Percentiles rank a stretch among this genome's conserved stretches.
phyloP scores from a whole-genome alignment of 2,113 vertebrate genomes.

The Hemicordylus capensis region DNA sequence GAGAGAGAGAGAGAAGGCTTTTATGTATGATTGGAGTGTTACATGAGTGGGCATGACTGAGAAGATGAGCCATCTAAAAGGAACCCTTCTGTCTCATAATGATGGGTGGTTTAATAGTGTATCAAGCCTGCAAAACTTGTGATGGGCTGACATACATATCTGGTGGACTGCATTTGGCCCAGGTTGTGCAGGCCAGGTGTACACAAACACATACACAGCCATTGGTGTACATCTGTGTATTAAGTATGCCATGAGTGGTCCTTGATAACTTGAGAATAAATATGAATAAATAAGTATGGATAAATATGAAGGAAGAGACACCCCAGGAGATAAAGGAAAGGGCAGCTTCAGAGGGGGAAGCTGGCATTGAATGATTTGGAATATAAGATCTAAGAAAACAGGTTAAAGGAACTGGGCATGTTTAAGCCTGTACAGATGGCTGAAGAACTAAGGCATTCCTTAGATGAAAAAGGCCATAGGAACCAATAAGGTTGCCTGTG shows the following conservation, averaged over 20 bases:
- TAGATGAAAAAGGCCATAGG: not conserved
- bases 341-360: not conserved
- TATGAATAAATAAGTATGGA: not conserved
- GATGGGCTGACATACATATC: not conserved
- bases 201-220: not conserved
- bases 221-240: not conserved
- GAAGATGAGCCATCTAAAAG: not conserved
- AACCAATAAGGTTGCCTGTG: not conserved
- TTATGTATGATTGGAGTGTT: not conserved
- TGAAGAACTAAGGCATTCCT: not conserved
- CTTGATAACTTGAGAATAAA: not conserved
- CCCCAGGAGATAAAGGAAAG: not conserved
- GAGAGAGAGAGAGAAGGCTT: not conserved
- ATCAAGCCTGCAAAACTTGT: not conserved
- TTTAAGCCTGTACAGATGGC: not conserved
- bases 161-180: not conserved
- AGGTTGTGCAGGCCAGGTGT: no score
- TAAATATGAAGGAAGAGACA: not conserved
- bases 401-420: constrained; percentile 1
- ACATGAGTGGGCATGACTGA: not conserved
- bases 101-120: no score
- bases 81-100: not conserved
- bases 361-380: constrained; percentile 26
- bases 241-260: not conserved
- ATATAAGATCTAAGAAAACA: constrained; percentile 19